These are phyloP conservation scores for Coendou prehensilis DNA, from an alignment of 2,797 vertebrate species.

Conservation along the genomic window DNA sequence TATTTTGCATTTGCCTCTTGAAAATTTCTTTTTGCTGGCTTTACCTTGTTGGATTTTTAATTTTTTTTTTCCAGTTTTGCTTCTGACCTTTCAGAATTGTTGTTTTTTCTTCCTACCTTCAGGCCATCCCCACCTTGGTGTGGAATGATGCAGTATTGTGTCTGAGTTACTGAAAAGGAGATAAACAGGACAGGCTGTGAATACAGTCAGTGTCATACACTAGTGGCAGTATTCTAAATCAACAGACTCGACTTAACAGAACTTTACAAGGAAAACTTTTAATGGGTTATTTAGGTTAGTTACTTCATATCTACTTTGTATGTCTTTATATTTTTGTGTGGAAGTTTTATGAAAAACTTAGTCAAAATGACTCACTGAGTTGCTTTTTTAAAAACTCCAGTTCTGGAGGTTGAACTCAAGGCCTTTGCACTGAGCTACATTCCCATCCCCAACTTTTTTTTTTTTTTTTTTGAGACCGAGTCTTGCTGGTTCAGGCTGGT, in stretches of 20 bases:
- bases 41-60: not conserved
- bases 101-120: not conserved
- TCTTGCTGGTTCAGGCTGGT: too few relatives aligned
- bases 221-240: not conserved
- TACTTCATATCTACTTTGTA: not conserved
- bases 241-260: not conserved
- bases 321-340: not conserved
- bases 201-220: not conserved
- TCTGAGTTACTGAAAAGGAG: not conserved
- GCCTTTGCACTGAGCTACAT: not conserved
- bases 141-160: not conserved
- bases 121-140: not conserved
- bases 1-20: not conserved
- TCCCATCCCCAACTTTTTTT: not conserved
- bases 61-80: not conserved
- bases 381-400: not conserved
- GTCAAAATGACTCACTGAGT: not conserved
- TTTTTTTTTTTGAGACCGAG: not conserved
- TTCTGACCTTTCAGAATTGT: not conserved
- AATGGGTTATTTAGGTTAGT: not conserved
- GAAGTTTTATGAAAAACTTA: slow-evolving; percentile 16
- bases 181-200: not conserved
- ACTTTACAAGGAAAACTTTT: not conserved
- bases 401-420: not conserved
- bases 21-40: not conserved